Base-by-base conservation (phyloP, 2,113 vertebrate genomes). In the Malurus elegans region DNA sequence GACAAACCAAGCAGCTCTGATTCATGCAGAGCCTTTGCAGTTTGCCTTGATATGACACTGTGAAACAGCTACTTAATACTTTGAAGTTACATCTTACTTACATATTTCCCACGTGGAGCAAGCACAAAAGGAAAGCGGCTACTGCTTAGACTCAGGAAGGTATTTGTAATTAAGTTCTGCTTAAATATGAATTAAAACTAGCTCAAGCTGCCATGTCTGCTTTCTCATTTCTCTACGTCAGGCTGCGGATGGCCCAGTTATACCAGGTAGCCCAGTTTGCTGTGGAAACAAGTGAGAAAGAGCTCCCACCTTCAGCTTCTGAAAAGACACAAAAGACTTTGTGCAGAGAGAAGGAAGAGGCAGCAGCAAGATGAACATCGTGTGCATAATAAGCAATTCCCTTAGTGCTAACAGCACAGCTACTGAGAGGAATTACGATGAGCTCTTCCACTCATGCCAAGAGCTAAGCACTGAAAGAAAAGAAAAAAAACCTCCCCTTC, bases 311-410 rank as follows among this genome's bases (percentile, higher is more conserved):
- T 57, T 50, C 61, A 64, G 54, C 58, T 79, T 81, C 65, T 18
- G 32, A 66, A 86, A 73, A 91, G 87, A 29, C 38, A 76, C 42
- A 67, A 48, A 70, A 90, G 50, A 71, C 23, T 92, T 60, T 19
- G 66, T 82, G 82, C 78, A 82, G 70, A 64, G 71, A 44, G 58
- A 79, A 85, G 70, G 75, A 64, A 90, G 91, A 95, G 31, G 44
- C 78, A 91, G 81, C 58, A 95, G 84, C 29, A 54, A 54, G 58
- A 91, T 58, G 62, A 87, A 92, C 87, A 79, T 54, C 0, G 0
- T 23, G 47, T 31, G 61, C 78, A 94, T 90, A 95, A 93, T 40
- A 88, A 94, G 51, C 50, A 76, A 94, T 70, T 87, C 78, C 78
- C 93, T 38, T 5, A 54, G 71, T 58, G 74, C 84, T 62, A 74